Evolutionary conservation across 1,140 invertebrate genomes (phyloP).

Genomic region (Drosophila miranda): DNA sequence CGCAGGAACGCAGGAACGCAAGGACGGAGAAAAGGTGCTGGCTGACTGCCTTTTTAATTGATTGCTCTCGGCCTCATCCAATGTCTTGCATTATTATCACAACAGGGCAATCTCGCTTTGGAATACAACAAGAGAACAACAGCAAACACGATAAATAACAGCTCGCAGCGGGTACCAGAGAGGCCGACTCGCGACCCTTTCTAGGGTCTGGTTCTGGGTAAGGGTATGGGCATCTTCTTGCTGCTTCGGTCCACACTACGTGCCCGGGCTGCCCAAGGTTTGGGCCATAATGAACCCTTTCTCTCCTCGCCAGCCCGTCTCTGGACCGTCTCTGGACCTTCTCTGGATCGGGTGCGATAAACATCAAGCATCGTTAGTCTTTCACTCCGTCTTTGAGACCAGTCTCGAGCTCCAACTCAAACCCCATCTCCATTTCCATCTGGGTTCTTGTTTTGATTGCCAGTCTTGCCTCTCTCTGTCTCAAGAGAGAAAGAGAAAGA

Average conservation of each 20-base stretch:
- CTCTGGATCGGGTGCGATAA: conserved; percentile 52
- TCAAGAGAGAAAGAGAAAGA: background rate
- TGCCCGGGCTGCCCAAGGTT: conserved; percentile 59
- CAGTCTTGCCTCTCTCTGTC: conserved; percentile 23
- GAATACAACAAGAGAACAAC: conserved; percentile 32
- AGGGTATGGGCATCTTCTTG: no score
- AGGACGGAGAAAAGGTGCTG: conserved; percentile 43
- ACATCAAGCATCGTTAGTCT: conserved; percentile 73
- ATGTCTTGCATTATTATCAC: conserved; percentile 75
- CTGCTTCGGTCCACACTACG: conserved; percentile 30
- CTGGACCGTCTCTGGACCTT: background rate
- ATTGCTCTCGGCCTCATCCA: conserved; percentile 62
- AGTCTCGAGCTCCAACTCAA: conserved; percentile 29
- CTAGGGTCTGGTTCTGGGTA: conserved; percentile 26
- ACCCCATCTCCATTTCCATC: conserved; percentile 31
- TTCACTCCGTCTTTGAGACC: conserved; percentile 30
- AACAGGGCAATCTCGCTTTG: conserved; percentile 68
- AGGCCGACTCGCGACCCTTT: conserved; percentile 21
- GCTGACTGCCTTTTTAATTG: conserved; percentile 76
- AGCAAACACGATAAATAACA: conserved; percentile 69
- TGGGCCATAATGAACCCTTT: conserved; percentile 74
- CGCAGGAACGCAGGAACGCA: no score
- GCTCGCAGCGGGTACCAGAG: conserved; percentile 54
- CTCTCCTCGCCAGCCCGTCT: conserved; percentile 42
- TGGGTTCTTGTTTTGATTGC: conserved; percentile 59